Evolutionary conservation across 2,113 vertebrate genomes (phyloP), one percentile per base, ranked within the genome.

Genomic region (Chamaetylas fuelleborni): DNA sequence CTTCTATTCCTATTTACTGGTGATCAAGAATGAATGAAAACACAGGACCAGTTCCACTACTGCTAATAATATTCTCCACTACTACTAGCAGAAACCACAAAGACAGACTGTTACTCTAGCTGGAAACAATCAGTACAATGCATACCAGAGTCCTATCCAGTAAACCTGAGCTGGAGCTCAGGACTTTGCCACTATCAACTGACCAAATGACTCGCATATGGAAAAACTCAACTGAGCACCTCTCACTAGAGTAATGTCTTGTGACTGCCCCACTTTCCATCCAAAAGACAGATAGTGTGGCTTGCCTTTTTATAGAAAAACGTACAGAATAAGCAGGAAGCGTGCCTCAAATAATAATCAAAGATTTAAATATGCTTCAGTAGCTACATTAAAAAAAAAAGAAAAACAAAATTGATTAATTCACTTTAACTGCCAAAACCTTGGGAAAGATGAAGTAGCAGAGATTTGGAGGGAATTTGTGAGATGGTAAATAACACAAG

Each of bases 41-140:
- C 66, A 29, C 28, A 60, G 92, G 43, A 77, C 29, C 67, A 34
- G 74, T 57, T 89, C 89, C 45, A 88, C 54, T n/a, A 43, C 57
- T 47, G 71, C 85, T 71, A 83, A 62, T 74, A 96, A 96, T 81
- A 94, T 31, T 76, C 48, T 38, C 81, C 74, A 73, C 85, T 90
- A 95, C 92, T 88, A 82, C 56, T 24, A 81, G 64, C 58, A 93
- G 67, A 67, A 81, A 47, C 60, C 88, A 83, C 33, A 74, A 90
- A 88, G 92, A 66, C 2, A 73, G 82, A 53, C 31, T 36, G 36
- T 87, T 96, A 96, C 94, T 73, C 58, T 25, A 90, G 88, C 83
- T 95, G 95, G 96, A 97, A 97, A 97, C 90, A 90, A 97, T 97
- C 90, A 93, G 88, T 28, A 88, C 92, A 94, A 96, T 96, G 95